Evolutionary conservation across 2,888 invertebrate genomes (phyloP).

Genomic region (Coleophora deauratella): DNA sequence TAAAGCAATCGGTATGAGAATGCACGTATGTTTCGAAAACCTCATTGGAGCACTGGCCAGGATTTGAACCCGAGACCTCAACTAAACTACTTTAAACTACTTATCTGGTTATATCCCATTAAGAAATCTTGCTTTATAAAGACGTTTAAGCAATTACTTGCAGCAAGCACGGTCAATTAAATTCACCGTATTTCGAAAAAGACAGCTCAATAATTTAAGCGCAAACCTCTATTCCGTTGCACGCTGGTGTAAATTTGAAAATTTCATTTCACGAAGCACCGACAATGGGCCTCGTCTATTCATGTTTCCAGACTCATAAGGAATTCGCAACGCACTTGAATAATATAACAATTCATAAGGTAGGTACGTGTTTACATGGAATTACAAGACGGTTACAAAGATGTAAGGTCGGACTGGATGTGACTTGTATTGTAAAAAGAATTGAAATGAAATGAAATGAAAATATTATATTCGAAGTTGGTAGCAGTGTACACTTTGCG

Average conservation of each 20-base stretch:
- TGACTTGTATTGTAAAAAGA: neutral
- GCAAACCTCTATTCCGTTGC: neutral
- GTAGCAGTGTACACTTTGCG: too few relatives aligned
- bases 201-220: neutral
- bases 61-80: too few relatives aligned
- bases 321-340: slow-evolving; percentile 22
- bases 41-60: too few relatives aligned
- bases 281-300: slow-evolving; percentile 5
- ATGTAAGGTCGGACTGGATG: neutral
- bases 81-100: too few relatives aligned
- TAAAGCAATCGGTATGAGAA: too few relatives aligned
- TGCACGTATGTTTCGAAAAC: too few relatives aligned
- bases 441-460: too few relatives aligned
- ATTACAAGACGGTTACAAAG: neutral
- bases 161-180: neutral
- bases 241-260: slow-evolving; percentile 9
- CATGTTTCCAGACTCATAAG: slow-evolving; percentile 18
- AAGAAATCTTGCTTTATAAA: neutral
- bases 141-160: neutral
- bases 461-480: too few relatives aligned
- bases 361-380: slow-evolving; percentile 18
- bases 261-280: slow-evolving; percentile 12
- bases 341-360: slow-evolving; percentile 22
- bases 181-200: neutral
- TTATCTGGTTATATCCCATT: neutral